Evolutionary conservation across 1,140 invertebrate species (phyloP).

Genomic region (Pseudomyrmex cubaensis): DNA sequence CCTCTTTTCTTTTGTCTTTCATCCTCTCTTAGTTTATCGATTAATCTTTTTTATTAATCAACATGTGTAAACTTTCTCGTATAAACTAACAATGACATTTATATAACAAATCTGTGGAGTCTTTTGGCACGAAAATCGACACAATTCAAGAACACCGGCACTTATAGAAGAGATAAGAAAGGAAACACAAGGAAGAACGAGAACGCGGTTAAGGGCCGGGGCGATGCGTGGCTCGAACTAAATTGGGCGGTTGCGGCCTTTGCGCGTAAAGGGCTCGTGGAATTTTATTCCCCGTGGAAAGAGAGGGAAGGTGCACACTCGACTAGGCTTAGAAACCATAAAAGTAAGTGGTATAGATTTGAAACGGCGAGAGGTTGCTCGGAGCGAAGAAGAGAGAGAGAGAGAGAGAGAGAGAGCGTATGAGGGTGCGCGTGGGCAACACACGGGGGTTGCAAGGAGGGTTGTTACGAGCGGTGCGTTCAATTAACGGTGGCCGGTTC

Average conservation of each 20-base stretch:
- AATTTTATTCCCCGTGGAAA: slow-evolving; percentile 74
- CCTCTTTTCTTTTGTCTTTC: slow-evolving; percentile 42
- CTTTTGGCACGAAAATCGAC: slow-evolving; percentile 12
- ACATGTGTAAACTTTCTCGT: too few species aligned
- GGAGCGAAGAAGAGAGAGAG: slow-evolving; percentile 26
- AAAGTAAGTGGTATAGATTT: slow-evolving; percentile 83
- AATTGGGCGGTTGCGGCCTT: slow-evolving; percentile 64
- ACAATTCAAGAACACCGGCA: neutral
- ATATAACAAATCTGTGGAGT: neutral
- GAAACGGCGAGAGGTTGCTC: slow-evolving; percentile 61
- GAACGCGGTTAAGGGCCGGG: slow-evolving; percentile 61
- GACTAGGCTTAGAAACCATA: slow-evolving; percentile 78
- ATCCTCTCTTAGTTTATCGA: neutral
- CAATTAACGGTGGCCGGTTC: slow-evolving; percentile 83
- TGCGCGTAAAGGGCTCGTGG: slow-evolving; percentile 51
- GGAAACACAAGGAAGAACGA: slow-evolving; percentile 32
- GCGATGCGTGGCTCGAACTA: slow-evolving; percentile 66
- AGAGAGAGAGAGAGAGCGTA: slow-evolving; percentile 13
- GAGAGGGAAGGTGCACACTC: slow-evolving; percentile 69
- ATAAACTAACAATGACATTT: neutral
- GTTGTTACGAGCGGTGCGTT: slow-evolving; percentile 84
- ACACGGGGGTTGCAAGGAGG: slow-evolving; percentile 46
- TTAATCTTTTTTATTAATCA: neutral
- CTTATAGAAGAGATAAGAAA: slow-evolving; percentile 31
- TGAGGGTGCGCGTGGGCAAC: slow-evolving; percentile 9